phyloP scores from a whole-genome alignment of 92 coral and sea anemone genomes.

The Zoanthus solanderi region DNA sequence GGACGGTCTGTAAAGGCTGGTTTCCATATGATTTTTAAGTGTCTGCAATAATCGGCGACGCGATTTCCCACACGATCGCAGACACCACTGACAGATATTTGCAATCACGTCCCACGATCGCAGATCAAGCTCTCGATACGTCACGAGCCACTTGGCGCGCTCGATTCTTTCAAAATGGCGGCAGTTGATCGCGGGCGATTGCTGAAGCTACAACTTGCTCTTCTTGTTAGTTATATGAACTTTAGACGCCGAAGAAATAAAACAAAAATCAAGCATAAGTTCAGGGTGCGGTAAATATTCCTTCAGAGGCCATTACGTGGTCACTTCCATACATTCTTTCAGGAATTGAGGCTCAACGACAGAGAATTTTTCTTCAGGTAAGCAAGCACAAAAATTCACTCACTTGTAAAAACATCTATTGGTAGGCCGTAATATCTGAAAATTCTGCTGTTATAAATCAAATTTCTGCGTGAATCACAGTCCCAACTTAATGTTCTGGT shows the following conservation, averaged over 20 bases:
- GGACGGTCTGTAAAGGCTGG: too few relatives aligned
- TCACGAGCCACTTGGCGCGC: conserved; percentile 1
- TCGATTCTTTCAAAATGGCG: conserved; percentile 14
- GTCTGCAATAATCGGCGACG: not conserved
- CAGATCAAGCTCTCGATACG: not conserved
- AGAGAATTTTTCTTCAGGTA: conserved; percentile 3
- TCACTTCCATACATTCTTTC: conserved; percentile 10
- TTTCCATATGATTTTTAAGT: too few relatives aligned
- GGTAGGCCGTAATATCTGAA: not conserved
- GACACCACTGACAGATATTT: conserved; percentile 13
- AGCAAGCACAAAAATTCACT: conserved; percentile 15
- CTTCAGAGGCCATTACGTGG: conserved; percentile 17
- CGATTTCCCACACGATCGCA: conserved; percentile 13
- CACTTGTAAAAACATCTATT: conserved; percentile 10
- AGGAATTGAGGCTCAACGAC: not conserved
- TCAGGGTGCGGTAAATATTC: conserved; percentile 14
- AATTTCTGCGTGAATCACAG: not conserved
- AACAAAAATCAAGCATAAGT: conserved; percentile 13
- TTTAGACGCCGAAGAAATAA: conserved; percentile 24
- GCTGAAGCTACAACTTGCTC: conserved; percentile 5
- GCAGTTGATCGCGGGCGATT: conserved; percentile 27
- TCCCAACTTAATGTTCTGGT: too few relatives aligned
- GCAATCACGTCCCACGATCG: not conserved
- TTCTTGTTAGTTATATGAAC: conserved; percentile 33
- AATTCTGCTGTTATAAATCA: not conserved